A percentile compares a stretch with the other conserved stretches of the same genome.
Conservation (phyloP, 2,797 vertebrate genomes). For the Loriculus beryllinus region DNA sequence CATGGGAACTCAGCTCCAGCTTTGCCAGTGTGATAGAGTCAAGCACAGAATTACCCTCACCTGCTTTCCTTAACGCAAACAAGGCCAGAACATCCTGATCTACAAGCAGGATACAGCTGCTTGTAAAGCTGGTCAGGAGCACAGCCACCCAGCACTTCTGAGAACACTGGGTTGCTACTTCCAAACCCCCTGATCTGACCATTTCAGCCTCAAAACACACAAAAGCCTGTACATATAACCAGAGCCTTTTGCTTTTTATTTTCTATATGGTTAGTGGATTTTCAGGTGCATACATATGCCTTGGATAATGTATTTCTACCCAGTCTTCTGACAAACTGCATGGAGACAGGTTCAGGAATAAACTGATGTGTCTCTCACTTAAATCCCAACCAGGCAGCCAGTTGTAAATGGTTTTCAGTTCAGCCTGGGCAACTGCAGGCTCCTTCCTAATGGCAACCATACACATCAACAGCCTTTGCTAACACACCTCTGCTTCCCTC, state of each 20-base stretch:
- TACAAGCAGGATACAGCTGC: not conserved
- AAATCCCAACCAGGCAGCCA: not conserved
- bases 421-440: not conserved
- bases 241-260: not conserved
- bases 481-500: not conserved
- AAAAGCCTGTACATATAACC: not conserved
- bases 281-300: not conserved
- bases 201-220: not conserved
- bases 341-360: not conserved
- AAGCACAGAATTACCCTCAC: not conserved
- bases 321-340: not conserved
- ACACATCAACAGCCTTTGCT: not conserved
- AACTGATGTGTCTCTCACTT: not conserved
- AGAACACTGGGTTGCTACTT: not conserved
- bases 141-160: not conserved
- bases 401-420: not conserved
- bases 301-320: not conserved
- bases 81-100: not conserved
- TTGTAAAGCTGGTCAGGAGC: not conserved
- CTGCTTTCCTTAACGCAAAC: not conserved
- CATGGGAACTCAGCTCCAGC: not conserved
- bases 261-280: not conserved
- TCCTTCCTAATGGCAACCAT: not conserved
- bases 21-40: accelerated
- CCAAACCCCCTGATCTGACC: not conserved